Conservation (phyloP, 2,888 invertebrate species). For the Diogma glabrata region DNA sequence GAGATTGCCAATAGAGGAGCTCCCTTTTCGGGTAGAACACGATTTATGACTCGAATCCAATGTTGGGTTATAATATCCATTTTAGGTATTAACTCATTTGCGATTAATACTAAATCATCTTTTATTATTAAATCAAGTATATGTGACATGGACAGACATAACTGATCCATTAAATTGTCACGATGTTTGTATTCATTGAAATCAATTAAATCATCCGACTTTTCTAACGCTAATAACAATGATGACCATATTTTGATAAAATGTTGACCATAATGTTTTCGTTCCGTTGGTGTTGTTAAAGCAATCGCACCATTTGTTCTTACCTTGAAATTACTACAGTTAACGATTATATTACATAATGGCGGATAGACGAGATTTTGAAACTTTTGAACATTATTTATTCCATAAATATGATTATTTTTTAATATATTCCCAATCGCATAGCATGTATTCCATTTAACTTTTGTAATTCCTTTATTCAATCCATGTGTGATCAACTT, state of each 20-base stretch:
- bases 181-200: constrained; percentile 77
- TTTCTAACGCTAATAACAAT: constrained; percentile 61
- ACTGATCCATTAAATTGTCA: constrained; percentile 74
- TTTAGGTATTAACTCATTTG: constrained; percentile 25
- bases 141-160: constrained; percentile 64
- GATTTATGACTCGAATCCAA: constrained; percentile 32
- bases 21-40: constrained; percentile 32
- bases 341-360: constrained; percentile 52
- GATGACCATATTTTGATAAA: constrained; percentile 56
- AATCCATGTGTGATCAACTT: constrained; percentile 58
- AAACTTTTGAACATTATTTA: constrained; percentile 36
- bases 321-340: constrained; percentile 78
- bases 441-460: constrained; percentile 87
- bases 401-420: constrained; percentile 42
- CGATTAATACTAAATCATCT: constrained; percentile 46
- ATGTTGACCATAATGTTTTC: constrained; percentile 52
- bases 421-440: constrained; percentile 71
- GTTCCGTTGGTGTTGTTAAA: constrained; percentile 46
- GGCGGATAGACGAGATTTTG: constrained; percentile 40
- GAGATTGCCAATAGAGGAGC: constrained; percentile 27
- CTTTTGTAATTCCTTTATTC: constrained; percentile 68
- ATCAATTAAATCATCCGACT: constrained; percentile 65
- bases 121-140: constrained; percentile 46
- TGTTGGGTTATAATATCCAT: constrained; percentile 27
- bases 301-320: constrained; percentile 77